Evolutionary conservation across 2,113 vertebrate species (phyloP), one percentile per base, ranked within the genome.

Genomic region (Ictalurus punctatus): DNA sequence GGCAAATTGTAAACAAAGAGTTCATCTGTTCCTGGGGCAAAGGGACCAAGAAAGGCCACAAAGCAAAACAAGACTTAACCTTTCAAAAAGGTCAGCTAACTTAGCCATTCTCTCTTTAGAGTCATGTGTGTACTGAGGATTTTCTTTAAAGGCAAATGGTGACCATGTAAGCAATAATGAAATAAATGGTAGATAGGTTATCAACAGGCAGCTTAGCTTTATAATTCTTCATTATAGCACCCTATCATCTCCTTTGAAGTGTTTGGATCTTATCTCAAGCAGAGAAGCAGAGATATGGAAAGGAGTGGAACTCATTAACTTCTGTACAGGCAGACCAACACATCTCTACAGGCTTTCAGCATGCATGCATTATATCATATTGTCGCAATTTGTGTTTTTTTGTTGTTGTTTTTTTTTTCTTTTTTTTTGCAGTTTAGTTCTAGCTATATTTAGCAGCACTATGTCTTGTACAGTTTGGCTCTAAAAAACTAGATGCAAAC

Each of bases 1-100:
- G 87, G 87, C 87, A 91, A 92, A 88, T 89, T 94, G 91, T 95
- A 95, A 94, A 95, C 94, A 95, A 93, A 94, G 87, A 89, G 82
- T 87, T 92, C 92, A 93, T 93, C 90, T 91, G 90, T 89, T 87
- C 63, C 44, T 86, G 44, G 81, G 80, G 73, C 61, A 30, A 91
- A 92, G 61, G 34, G 58, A 89, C 71, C 71, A 87, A 90, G 85
- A 80, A 44, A 69, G 58, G 44, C 78, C 48, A 74, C 80, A 79
- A 90, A 71, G 82, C 73, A 91, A 86, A 90, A 90, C 90, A 89
- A 87, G 81, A 74, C 86, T 81, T 84, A 85, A 86, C 86, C 88
- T 78, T 90, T 91, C 79, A 86, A 74, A 90, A 92, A 92, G 89
- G 88, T 90, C 88, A 90, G n/a, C 37, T 83, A 86, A 83, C 86